Percentiles rank a stretch among this genome's conserved stretches.
Conservation (phyloP, 2,797 vertebrate species). For the Pseudomugil gertrudae region DNA sequence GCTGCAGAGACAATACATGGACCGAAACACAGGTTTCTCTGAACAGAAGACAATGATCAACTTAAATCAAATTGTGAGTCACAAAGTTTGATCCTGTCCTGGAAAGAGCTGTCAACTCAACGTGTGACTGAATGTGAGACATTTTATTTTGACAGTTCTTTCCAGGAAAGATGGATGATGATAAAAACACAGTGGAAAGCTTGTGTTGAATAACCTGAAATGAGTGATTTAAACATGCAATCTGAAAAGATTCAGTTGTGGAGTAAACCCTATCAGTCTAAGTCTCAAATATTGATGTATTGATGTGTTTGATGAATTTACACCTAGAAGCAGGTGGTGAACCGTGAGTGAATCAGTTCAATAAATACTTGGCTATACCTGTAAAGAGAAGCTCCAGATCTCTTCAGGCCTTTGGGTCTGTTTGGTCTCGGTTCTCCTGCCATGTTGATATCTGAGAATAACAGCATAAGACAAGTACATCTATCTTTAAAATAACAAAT, state of each 20-base stretch:
- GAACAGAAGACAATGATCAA: neutral
- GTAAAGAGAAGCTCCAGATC: conserved; percentile 88
- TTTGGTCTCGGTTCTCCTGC: conserved; percentile 92
- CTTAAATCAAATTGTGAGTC: too few species aligned
- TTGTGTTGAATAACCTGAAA: neutral
- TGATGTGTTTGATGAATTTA: neutral
- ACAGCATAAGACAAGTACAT: neutral
- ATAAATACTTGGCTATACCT: conserved; percentile 76
- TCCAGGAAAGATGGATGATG: neutral
- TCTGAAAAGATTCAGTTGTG: too few species aligned
- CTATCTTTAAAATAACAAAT: neutral
- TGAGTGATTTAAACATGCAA: neutral
- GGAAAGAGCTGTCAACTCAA: too few species aligned
- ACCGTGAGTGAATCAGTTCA: neutral
- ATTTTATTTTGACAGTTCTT: neutral
- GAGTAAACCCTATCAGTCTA: neutral
- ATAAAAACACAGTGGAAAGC: too few species aligned
- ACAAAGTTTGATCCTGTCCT: too few species aligned
- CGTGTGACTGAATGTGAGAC: too few species aligned
- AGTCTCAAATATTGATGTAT: neutral
- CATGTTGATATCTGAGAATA: conserved; percentile 92
- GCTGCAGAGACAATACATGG: neutral
- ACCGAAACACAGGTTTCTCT: neutral
- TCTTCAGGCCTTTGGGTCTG: conserved; percentile 90
- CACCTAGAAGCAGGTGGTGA: neutral